Evolutionary conservation across 2,113 vertebrate species (phyloP).

Genomic region (Balaeniceps rex): DNA sequence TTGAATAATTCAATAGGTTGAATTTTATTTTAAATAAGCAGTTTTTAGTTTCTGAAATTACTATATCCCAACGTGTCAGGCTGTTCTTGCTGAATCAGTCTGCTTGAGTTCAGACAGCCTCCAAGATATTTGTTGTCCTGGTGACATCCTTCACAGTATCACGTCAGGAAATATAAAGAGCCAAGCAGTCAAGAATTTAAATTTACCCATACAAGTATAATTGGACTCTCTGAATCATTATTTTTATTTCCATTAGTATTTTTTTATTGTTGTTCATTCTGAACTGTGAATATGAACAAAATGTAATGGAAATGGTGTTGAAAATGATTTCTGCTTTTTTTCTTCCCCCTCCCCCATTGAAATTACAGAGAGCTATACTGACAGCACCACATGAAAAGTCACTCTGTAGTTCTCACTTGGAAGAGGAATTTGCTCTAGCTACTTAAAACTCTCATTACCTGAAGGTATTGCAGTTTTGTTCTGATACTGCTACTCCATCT

Average conservation of each 20-base stretch:
- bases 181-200: not conserved
- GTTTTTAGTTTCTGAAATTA: not conserved
- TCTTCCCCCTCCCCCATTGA: not conserved
- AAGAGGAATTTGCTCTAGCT: not conserved
- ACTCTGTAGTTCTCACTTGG: not conserved
- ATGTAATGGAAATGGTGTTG: not conserved
- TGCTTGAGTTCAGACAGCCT: not conserved
- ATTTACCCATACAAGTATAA: not conserved
- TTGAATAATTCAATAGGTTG: slow-evolving; percentile 37
- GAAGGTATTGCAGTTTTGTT: not conserved
- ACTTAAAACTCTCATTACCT: not conserved
- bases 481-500: not conserved
- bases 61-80: not conserved
- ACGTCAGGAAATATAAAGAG: not conserved
- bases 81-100: slow-evolving; percentile 36
- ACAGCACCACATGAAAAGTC: not conserved
- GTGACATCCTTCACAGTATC: not conserved
- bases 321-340: not conserved
- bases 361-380: not conserved
- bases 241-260: not conserved
- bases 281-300: not conserved
- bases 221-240: not conserved
- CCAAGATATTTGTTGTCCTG: not conserved
- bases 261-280: not conserved
- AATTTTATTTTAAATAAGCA: slow-evolving; percentile 16